Conservation (phyloP, 2,888 invertebrate species). For the Steinernema hermaphroditum region DNA sequence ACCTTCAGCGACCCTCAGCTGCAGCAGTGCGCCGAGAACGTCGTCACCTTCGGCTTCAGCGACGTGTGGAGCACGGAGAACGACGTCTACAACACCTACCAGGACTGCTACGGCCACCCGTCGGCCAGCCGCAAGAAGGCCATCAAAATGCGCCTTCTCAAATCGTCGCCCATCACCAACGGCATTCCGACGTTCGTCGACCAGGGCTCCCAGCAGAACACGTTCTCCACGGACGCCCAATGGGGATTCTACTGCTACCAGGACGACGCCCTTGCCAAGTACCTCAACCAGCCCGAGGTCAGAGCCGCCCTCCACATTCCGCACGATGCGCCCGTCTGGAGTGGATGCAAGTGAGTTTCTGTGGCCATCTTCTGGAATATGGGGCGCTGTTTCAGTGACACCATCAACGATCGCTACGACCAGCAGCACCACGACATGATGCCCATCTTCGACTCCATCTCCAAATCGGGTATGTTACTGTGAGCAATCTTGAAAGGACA, state of each 20-base stretch:
- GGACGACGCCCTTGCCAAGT: constrained; percentile 48
- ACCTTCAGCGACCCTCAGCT: constrained; percentile 6
- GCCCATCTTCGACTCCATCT: constrained; percentile 34
- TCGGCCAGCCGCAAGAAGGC: background rate
- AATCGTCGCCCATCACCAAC: constrained; percentile 37
- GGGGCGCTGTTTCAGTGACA: background rate
- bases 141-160: background rate
- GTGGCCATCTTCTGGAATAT: background rate
- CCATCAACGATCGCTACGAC: constrained; percentile 30
- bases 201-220: constrained; percentile 47
- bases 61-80: constrained; percentile 32
- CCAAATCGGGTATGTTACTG: background rate
- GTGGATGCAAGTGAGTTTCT: constrained; percentile 36
- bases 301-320: constrained; percentile 58
- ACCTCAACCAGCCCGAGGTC: constrained; percentile 59
- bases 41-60: constrained; percentile 39
- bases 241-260: constrained; percentile 58
- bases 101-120: constrained; percentile 37
- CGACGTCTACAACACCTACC: constrained; percentile 33
- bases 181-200: constrained; percentile 41
- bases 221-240: constrained; percentile 51
- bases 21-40: constrained; percentile 45
- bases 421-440: constrained; percentile 52
- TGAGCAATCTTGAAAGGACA: too few species aligned
- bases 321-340: constrained; percentile 31